Conservation (phyloP, 2,888 invertebrate genomes). For the Stenoptilia bipunctidactyla region DNA sequence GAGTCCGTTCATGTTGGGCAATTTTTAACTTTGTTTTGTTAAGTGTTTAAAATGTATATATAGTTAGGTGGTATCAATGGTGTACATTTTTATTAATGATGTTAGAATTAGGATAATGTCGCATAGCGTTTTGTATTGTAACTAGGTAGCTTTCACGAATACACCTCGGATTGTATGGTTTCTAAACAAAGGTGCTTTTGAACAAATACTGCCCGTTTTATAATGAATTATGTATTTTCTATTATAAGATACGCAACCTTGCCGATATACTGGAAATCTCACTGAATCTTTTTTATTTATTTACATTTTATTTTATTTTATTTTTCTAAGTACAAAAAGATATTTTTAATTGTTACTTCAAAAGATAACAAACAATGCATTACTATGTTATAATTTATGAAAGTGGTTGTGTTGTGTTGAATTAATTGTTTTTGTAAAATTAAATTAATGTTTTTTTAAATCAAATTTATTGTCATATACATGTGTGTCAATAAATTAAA, state of each 20-base stretch:
- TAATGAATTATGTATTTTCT: constrained; percentile 8
- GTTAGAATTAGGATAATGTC: constrained; percentile 58
- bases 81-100: constrained; percentile 59
- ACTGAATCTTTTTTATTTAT: neutral
- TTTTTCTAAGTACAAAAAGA: constrained; percentile 37
- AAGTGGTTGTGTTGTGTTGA: constrained; percentile 66
- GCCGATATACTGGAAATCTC: neutral
- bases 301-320: constrained; percentile 6
- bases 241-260: constrained; percentile 3
- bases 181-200: neutral
- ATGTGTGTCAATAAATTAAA: no score
- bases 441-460: constrained; percentile 67
- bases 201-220: constrained; percentile 2
- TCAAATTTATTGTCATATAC: constrained; percentile 43
- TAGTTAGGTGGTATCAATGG: constrained; percentile 50
- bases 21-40: no score
- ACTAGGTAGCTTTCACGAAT: constrained; percentile 22
- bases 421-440: no score
- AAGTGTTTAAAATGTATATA: constrained; percentile 46
- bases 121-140: constrained; percentile 62
- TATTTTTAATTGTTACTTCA: constrained; percentile 18
- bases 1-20: constrained; percentile 37
- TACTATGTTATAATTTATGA: constrained; percentile 35
- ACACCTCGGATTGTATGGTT: no score
- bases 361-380: constrained; percentile 35